Evolutionary conservation across 2,888 invertebrate species (phyloP).

Genomic region (Sicus ferrugineus): DNA sequence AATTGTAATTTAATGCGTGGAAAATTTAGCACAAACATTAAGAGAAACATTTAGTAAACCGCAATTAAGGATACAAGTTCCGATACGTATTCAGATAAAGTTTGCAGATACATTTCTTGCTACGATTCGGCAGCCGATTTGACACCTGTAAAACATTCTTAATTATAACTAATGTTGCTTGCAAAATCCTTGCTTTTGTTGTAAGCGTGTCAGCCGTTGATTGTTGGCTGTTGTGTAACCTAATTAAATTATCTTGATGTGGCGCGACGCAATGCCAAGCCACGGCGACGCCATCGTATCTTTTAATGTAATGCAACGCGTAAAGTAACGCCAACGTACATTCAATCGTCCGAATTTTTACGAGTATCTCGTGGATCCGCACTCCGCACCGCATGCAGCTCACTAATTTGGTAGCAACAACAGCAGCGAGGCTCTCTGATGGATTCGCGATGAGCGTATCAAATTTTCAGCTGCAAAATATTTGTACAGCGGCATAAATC

Average conservation of each 20-base stretch:
- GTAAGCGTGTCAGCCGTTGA: too few relatives aligned
- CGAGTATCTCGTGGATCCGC: too few relatives aligned
- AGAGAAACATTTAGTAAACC: too few relatives aligned
- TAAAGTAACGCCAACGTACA: slow-evolving; percentile 13
- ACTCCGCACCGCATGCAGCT: not conserved
- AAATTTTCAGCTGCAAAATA: slow-evolving; percentile 26
- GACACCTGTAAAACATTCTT: not conserved
- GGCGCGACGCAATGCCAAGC: slow-evolving; percentile 7
- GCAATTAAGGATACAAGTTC: not conserved
- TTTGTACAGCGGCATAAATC: slow-evolving; percentile 34
- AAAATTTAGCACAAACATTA: not conserved
- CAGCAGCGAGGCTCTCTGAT: not conserved
- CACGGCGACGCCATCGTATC: slow-evolving; percentile 1
- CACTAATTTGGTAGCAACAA: not conserved
- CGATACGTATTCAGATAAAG: too few relatives aligned
- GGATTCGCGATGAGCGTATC: slow-evolving; percentile 14
- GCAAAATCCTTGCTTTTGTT: too few relatives aligned
- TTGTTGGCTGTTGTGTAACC: too few relatives aligned
- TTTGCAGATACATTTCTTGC: too few relatives aligned
- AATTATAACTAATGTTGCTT: too few relatives aligned
- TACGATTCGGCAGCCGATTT: too few relatives aligned
- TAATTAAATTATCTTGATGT: slow-evolving; percentile 32
- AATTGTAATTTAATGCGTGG: not conserved
- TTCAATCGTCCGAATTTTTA: too few relatives aligned
- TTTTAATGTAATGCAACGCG: not conserved